Conservation (phyloP, 2,888 invertebrate species). For the Himalopsyche anomala region DNA sequence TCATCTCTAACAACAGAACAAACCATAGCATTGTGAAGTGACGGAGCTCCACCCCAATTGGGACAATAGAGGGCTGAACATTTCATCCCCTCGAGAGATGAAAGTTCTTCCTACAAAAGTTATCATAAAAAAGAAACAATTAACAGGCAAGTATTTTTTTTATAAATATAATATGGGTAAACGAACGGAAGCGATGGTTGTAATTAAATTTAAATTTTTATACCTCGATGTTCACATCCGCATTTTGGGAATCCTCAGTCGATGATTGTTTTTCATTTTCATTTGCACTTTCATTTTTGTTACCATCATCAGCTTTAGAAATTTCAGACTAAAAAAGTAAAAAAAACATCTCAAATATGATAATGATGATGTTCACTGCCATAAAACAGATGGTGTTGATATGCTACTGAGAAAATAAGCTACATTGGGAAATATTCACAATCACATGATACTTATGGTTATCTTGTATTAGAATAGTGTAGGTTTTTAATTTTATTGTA, state of each 20-base stretch:
- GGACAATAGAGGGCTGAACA: conserved; percentile 90
- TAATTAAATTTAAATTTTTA: conserved; percentile 64
- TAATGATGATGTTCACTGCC: background rate
- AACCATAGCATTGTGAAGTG: conserved; percentile 92
- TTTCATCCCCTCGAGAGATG: conserved; percentile 87
- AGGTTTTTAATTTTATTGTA: too few relatives aligned
- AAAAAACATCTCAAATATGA: conserved; percentile 5
- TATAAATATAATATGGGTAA: too few relatives aligned
- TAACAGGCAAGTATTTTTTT: background rate
- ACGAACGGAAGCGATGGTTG: background rate
- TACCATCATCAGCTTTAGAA: conserved; percentile 74
- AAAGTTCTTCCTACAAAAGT: conserved; percentile 78
- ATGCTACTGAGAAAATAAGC: too few relatives aligned
- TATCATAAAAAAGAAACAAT: too few relatives aligned
- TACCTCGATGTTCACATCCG: conserved; percentile 75
- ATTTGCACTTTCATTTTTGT: conserved; percentile 68
- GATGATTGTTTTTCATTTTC: conserved; percentile 69
- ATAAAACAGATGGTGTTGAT: too few relatives aligned
- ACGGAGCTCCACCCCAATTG: conserved; percentile 85
- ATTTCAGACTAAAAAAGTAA: conserved; percentile 75
- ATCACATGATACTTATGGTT: too few relatives aligned
- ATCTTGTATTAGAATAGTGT: too few relatives aligned
- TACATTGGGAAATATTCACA: too few relatives aligned
- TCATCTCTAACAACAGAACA: conserved; percentile 79
- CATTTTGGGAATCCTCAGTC: conserved; percentile 67